Base-by-base conservation (phyloP, 1,140 invertebrate genomes). In the Laupala kohalensis region DNA sequence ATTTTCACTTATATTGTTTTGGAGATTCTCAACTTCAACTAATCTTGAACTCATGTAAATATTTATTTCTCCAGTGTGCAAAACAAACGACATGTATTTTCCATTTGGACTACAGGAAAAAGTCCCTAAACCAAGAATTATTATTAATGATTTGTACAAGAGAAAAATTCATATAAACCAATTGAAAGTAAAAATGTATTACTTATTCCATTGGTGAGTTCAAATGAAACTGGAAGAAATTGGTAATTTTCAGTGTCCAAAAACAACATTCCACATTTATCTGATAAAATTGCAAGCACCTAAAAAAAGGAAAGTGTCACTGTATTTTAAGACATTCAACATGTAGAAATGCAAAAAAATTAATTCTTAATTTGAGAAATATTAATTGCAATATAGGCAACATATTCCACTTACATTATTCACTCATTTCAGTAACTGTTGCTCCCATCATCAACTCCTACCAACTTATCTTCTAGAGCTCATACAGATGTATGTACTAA, bases 81-180 rank as follows among this genome's bases (percentile, higher is more conserved):
- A 80, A 71, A 89, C 80, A 72, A 82, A 83, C 2, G 84, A 80
- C 67, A 89, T 78, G 74, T 85, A 87, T 78, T 82, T 83, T n/a
- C 85, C 85, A 74, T 80, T 81, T 0, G 78, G 73, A 28, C 85
- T 86, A 30, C 85, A 77, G 27, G 68, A 28, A 23, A 75, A 67
- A 26, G 28, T 73, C 23, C 27, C 75, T 75, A 69, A 26, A 67
- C 69, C 27, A 23, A 25, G 37, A 9, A 53, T 53, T 53, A 13
- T 2, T 13, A 53, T 53, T 19, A 53, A 37, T 13, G 9, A 19
- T 53, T 19, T 53, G 4, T 2, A 53, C 19, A 53, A 53, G 19
- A 13, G 4, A 53, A 19, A 13, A 53, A 19, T 13, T 53, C 37
- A 53, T 53, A 4, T 53, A 13, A 53, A 53, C 9, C 1, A 53